A percentile compares a stretch with the other conserved stretches of the same genome.
These are phyloP conservation scores for Axea sp. DNA, from an alignment of 2,888 invertebrate species.

Conservation along the genomic window DNA sequence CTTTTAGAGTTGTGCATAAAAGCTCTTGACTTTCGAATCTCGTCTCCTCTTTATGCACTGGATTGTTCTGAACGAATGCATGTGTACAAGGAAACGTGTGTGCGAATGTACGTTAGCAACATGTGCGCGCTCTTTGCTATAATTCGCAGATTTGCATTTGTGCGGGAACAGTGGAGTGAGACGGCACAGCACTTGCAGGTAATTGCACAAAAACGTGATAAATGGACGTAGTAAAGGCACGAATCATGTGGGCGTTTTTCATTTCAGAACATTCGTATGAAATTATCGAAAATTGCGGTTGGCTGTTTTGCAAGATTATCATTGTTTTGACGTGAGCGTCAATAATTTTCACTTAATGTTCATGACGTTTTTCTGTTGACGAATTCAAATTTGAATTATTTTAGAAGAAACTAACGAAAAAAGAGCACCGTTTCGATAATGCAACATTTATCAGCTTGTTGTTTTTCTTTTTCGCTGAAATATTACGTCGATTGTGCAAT, in stretches of 20 bases:
- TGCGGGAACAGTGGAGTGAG: constrained; percentile 7
- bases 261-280: constrained; percentile 26
- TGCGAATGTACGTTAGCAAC: constrained; percentile 21
- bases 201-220: constrained; percentile 49
- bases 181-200: constrained; percentile 28
- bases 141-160: constrained; percentile 20
- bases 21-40: constrained; percentile 59
- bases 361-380: not conserved
- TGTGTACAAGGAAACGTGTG: not conserved
- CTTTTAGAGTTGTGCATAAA: constrained; percentile 52
- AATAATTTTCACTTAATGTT: not conserved
- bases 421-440: not conserved
- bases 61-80: too few relatives aligned
- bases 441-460: too few relatives aligned
- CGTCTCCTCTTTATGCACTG: constrained; percentile 27
- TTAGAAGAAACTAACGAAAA: too few relatives aligned
- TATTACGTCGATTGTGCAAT: too few relatives aligned
- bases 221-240: constrained; percentile 34
- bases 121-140: constrained; percentile 36
- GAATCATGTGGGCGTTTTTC: constrained; percentile 24
- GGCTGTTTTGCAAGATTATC: not conserved
- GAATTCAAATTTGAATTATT: not conserved
- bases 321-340: not conserved
- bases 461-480: not conserved
- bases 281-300: constrained; percentile 17